Evolutionary conservation across 2,888 invertebrate genomes (phyloP).

Genomic region (Acronicta psi): DNA sequence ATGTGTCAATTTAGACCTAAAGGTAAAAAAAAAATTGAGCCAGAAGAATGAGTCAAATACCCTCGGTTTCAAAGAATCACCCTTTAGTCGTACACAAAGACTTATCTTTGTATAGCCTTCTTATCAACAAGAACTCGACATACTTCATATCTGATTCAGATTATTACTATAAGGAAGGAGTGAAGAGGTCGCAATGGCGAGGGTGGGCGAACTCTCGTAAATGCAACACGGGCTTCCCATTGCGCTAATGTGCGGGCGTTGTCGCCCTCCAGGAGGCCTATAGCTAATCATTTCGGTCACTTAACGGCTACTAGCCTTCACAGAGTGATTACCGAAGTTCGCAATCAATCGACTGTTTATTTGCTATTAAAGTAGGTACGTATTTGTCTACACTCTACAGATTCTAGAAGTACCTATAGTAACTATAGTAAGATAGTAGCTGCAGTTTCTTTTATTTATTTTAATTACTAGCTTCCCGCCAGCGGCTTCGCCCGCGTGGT

Average conservation of each 20-base stretch:
- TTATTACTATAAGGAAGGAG: slow-evolving; percentile 46
- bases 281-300: slow-evolving; percentile 80
- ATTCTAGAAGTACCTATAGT: neutral
- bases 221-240: slow-evolving; percentile 74
- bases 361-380: slow-evolving; percentile 30
- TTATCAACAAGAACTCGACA: no score
- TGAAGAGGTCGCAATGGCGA: slow-evolving; percentile 57
- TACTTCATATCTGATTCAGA: neutral
- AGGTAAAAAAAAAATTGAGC: no score
- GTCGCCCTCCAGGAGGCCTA: slow-evolving; percentile 78
- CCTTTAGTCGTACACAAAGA: no score
- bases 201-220: slow-evolving; percentile 61
- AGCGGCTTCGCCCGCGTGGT: no score
- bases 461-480: no score
- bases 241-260: slow-evolving; percentile 76
- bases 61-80: no score
- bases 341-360: slow-evolving; percentile 46
- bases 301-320: slow-evolving; percentile 75
- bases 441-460: no score
- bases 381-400: slow-evolving; percentile 11
- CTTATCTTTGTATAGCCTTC: no score
- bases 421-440: no score
- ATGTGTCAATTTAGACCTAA: no score
- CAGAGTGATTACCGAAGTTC: slow-evolving; percentile 70
- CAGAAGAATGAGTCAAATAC: no score